These are phyloP conservation scores for Cotesia congregata DNA, from an alignment of 2,888 invertebrate species.

Conservation along the genomic window DNA sequence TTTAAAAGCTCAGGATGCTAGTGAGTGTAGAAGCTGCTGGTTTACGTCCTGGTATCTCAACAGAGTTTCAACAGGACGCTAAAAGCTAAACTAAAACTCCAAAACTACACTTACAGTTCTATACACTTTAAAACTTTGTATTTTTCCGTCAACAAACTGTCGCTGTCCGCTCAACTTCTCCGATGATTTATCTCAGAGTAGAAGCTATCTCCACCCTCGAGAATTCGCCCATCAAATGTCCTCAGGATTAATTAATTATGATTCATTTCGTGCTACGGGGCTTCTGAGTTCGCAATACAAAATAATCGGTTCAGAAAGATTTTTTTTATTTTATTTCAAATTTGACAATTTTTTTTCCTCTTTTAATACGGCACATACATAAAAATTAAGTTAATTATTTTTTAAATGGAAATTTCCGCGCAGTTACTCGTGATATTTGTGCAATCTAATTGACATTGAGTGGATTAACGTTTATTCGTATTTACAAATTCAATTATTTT, in stretches of 20 bases:
- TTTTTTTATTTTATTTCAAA: too few species aligned
- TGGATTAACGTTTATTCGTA: conserved; percentile 30
- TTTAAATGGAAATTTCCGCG: not conserved
- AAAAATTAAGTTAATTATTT: conserved; percentile 6
- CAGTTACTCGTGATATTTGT: conserved; percentile 37
- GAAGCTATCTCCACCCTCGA: conserved; percentile 4
- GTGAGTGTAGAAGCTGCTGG: not conserved
- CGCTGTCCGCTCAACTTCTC: conserved; percentile 19
- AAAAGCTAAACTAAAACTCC: conserved; percentile 12
- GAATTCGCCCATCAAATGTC: not conserved
- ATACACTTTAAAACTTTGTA: conserved; percentile 32
- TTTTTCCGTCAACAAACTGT: conserved; percentile 16
- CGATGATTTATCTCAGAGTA: not conserved
- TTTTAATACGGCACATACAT: not conserved
- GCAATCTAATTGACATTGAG: conserved; percentile 47
- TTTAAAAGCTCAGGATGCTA: not conserved
- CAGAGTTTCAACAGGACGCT: not conserved
- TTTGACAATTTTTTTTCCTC: not conserved
- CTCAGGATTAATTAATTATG: not conserved
- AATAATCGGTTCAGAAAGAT: too few species aligned
- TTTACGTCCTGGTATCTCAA: not conserved
- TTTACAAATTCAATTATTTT: conserved; percentile 39
- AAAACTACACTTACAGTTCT: conserved; percentile 23
- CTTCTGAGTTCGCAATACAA: too few species aligned
- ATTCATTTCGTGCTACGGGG: too few species aligned